These are phyloP conservation scores for Folsomia manolachei DNA, from an alignment of 2,888 invertebrate genomes.

Conservation along the genomic window DNA sequence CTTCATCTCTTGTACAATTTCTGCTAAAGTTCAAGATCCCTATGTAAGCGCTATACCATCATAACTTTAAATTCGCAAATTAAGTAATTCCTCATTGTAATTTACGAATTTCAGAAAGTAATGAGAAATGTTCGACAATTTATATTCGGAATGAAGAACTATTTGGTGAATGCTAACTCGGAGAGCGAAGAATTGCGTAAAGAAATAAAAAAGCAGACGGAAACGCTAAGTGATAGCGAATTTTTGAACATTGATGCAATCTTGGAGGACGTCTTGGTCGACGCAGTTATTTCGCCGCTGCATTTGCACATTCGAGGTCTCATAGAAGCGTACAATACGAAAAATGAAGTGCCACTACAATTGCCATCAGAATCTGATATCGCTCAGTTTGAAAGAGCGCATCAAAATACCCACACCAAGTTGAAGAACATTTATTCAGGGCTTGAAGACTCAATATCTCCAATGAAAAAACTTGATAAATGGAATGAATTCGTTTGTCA, in stretches of 20 bases:
- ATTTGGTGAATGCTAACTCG: constrained; percentile 63
- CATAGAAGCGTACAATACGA: constrained; percentile 60
- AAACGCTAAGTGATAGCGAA: constrained; percentile 74
- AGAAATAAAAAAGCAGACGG: constrained; percentile 50
- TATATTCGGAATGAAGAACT: constrained; percentile 98
- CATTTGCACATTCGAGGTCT: constrained; percentile 78
- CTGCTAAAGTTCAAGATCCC: constrained; percentile 48
- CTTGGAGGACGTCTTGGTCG: constrained; percentile 89
- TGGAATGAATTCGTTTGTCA: constrained; percentile 50
- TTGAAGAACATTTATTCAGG: constrained; percentile 41
- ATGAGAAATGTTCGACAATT: constrained; percentile 76
- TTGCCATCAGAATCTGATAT: constrained; percentile 27
- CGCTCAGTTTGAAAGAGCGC: constrained; percentile 18
- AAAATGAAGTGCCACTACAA: constrained; percentile 56
- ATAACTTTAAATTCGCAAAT: background rate
- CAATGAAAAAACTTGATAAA: constrained; percentile 47
- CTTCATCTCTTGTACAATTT: constrained; percentile 49
- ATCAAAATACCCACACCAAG: constrained; percentile 33
- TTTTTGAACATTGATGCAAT: constrained; percentile 94
- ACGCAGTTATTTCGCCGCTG: constrained; percentile 80
- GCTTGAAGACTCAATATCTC: constrained; percentile 46
- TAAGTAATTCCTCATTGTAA: constrained; percentile 4
- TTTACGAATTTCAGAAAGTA: constrained; percentile 51
- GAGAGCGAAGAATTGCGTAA: constrained; percentile 43
- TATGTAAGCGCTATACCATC: constrained; percentile 33